Evolutionary conservation across 2,113 vertebrate genomes (phyloP), one percentile per base, ranked within the genome.

Genomic region (Xerus inauris): DNA sequence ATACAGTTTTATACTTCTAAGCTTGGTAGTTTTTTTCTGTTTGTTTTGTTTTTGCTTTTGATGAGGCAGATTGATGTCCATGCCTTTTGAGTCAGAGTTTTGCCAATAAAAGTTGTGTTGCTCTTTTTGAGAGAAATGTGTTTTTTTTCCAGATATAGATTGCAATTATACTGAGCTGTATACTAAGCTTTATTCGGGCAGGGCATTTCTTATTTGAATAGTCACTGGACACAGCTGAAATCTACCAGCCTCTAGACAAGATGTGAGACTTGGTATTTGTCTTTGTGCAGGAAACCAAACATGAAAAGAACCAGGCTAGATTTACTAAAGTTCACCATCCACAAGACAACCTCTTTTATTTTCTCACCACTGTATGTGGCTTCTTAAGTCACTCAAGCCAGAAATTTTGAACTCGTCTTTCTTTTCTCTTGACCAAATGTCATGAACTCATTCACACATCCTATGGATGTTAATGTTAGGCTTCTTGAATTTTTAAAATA

Each of bases 31-130:
- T 51, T 51, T 51, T 51, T 51, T 1, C 13, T 49, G 10, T 42
- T 82, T 62, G 28, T 17, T 59, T 59, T 17, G 45, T 7, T 17
- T 11, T 81, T n/a, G n/a, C n/a, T n/a, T 89, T 90, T 72, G 17
- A 57, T 93, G 67, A 86, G 86, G 24, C 45, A 85, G 45, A 89
- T 75, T 76, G n/a, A 95, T 79, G 19, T 22, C 20, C 38, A 79
- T 94, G 62, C 6, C 51, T 89, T 91, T 72, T 86, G 67, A 96
- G 77, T 81, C 30, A 82, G 38, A 26, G 3, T 6, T 92, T 87
- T 92, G 51, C 88, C 88, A 91, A 67, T 82, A 93, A 80, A 97
- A 95, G 72, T 82, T 57, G 40, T 59, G 20, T 47, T 30, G 2
- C 9, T 77, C 6, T 51, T 93, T 93, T 77, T 20, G 7, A 64